Percentiles rank a stretch among this genome's conserved stretches.
Conservation (phyloP, 2,888 invertebrate genomes). For the Hedychridium roseum region DNA sequence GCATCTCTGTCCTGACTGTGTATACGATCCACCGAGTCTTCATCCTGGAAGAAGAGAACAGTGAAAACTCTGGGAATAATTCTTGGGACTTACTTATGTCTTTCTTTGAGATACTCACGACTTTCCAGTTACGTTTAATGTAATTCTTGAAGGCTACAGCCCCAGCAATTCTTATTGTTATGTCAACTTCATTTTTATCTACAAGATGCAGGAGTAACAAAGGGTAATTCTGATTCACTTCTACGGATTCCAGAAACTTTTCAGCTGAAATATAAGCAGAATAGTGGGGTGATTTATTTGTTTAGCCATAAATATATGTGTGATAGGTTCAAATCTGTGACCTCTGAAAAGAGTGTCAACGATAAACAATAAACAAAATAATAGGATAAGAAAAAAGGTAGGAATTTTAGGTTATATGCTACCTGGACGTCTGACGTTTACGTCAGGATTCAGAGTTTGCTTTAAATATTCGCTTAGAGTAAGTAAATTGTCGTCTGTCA, state of each 20-base stretch:
- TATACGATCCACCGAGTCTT: constrained; percentile 82
- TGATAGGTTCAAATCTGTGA: neutral
- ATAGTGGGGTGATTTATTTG: neutral
- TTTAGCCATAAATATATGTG: neutral
- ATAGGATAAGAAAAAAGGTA: neutral
- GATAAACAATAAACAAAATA: too few species aligned
- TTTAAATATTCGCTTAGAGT: constrained; percentile 85
- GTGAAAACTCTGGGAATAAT: neutral
- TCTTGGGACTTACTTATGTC: too few species aligned
- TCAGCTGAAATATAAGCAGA: constrained; percentile 74
- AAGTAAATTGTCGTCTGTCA: constrained; percentile 84
- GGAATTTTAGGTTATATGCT: constrained; percentile 53
- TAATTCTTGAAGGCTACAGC: constrained; percentile 97
- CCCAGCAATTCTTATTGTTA: constrained; percentile 86
- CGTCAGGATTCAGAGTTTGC: constrained; percentile 87
- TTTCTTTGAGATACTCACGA: constrained; percentile 68
- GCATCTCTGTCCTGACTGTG: constrained; percentile 79
- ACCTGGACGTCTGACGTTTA: constrained; percentile 85
- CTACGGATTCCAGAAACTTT: constrained; percentile 88
- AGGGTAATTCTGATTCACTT: constrained; percentile 90
- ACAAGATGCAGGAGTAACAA: constrained; percentile 85
- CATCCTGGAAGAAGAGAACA: constrained; percentile 65
- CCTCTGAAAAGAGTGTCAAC: neutral
- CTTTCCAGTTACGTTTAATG: constrained; percentile 93
- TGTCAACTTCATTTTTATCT: constrained; percentile 81